Percentiles rank a stretch among this genome's conserved stretches.
Conservation (phyloP, 2,113 vertebrate genomes). For the Athene cunicularia region DNA sequence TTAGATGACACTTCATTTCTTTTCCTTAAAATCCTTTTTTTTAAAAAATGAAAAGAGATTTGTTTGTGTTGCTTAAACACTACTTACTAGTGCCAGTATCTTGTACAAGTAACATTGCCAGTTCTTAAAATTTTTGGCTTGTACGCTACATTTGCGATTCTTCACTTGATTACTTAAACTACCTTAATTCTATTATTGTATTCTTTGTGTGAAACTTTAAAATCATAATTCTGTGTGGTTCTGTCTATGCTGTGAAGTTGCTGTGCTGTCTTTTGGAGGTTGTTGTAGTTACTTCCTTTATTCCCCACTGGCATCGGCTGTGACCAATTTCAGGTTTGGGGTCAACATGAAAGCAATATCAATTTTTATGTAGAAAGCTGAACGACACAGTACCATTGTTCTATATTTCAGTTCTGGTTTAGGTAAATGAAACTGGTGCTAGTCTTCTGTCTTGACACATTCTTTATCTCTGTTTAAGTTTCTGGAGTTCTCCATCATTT, state of each 20-base stretch:
- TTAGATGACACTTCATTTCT: neutral
- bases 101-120: neutral
- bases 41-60: neutral
- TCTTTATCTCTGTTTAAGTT: neutral
- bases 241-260: neutral
- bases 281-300: neutral
- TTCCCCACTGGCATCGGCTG: neutral
- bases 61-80: neutral
- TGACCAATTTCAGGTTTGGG: neutral
- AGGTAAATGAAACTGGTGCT: neutral
- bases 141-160: neutral
- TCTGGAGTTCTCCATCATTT: neutral
- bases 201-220: neutral
- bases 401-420: neutral
- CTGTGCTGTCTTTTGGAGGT: neutral
- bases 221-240: neutral
- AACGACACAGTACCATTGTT: neutral
- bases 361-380: neutral
- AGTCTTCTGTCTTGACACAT: fast-evolving
- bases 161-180: neutral
- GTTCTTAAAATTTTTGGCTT: neutral
- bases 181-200: neutral
- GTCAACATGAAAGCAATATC: neutral
- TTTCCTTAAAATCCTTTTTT: neutral
- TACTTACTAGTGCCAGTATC: neutral